Evolutionary conservation across 1,140 invertebrate genomes (phyloP).

Genomic region (Drosophila malerkotliana): DNA sequence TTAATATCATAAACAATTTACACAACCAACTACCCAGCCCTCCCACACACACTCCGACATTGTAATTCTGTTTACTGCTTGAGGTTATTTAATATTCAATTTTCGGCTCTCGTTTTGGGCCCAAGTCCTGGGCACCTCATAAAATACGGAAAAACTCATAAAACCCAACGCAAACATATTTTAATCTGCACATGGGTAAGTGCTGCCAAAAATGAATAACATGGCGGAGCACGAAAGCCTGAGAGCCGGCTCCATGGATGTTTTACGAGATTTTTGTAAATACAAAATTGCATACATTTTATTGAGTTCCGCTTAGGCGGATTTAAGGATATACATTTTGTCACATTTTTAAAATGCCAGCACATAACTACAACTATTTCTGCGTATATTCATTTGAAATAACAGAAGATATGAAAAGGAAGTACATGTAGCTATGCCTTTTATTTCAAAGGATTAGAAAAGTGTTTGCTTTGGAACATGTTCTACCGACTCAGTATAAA

Average conservation of each 20-base stretch:
- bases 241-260: slow-evolving; percentile 20
- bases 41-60: slow-evolving; percentile 7
- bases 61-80: slow-evolving; percentile 48
- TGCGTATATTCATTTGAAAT: background rate
- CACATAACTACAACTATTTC: background rate
- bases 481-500: background rate
- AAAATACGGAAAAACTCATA: slow-evolving; percentile 61
- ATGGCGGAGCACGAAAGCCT: background rate
- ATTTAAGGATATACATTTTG: background rate
- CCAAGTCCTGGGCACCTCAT: slow-evolving; percentile 16
- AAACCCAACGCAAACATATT: slow-evolving; percentile 58
- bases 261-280: slow-evolving; percentile 45
- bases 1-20: slow-evolving; percentile 73
- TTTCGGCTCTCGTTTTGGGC: slow-evolving; percentile 37
- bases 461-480: background rate
- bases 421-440: background rate
- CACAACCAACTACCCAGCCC: slow-evolving; percentile 23
- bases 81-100: slow-evolving; percentile 68
- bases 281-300: slow-evolving; percentile 32
- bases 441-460: background rate
- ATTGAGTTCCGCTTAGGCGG: slow-evolving; percentile 24
- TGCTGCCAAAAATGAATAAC: slow-evolving; percentile 6
- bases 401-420: too few species aligned
- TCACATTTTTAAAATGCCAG: background rate
- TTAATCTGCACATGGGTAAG: slow-evolving; percentile 49